These are phyloP conservation scores for Schizaphis graminum DNA, from an alignment of 2,888 invertebrate species.

Conservation along the genomic window DNA sequence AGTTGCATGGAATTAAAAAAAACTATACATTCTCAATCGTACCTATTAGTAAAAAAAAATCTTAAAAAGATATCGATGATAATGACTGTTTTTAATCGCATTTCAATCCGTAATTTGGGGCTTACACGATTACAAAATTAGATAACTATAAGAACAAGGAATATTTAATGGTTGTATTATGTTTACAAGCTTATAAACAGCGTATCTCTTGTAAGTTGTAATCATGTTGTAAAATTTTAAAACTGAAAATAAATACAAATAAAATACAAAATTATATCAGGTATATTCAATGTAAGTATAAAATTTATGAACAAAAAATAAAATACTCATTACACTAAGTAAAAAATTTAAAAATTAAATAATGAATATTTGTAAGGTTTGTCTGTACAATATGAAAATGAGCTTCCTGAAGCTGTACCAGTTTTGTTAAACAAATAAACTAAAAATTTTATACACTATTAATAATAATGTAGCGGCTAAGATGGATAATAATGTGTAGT, in stretches of 20 bases:
- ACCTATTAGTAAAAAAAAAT: too few relatives aligned
- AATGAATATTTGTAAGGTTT: neutral
- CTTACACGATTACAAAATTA: neutral
- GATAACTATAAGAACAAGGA: neutral
- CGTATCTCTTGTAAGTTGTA: neutral
- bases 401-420: neutral
- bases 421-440: neutral
- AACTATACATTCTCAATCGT: too few relatives aligned
- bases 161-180: neutral
- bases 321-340: neutral
- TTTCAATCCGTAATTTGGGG: too few relatives aligned
- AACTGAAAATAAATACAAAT: neutral
- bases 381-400: neutral
- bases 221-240: neutral
- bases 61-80: too few relatives aligned
- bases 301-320: neutral
- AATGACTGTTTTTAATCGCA: too few relatives aligned
- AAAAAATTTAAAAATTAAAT: neutral
- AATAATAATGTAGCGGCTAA: conserved; percentile 57
- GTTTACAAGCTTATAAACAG: neutral
- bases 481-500: conserved; percentile 65
- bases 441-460: conserved; percentile 31
- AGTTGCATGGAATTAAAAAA: too few relatives aligned
- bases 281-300: neutral
- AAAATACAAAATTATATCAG: neutral